phyloP scores from a whole-genome alignment of 2,113 vertebrate species.

The Lanius ludovicianus region DNA sequence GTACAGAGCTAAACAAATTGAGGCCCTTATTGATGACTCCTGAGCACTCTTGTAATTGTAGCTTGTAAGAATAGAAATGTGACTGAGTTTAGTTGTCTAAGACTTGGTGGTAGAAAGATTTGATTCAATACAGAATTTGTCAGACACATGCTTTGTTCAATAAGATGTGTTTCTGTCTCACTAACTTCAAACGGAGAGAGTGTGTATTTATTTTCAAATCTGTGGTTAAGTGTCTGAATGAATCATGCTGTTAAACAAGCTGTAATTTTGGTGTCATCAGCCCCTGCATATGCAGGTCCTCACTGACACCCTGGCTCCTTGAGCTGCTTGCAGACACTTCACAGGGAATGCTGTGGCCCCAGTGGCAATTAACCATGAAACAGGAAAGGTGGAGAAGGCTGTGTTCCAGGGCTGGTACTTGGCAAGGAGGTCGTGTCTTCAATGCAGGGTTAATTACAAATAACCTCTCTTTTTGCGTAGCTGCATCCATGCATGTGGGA shows the following conservation, averaged over 20 bases:
- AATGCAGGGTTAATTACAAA: background rate
- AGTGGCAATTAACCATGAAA: background rate
- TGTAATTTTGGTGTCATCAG: background rate
- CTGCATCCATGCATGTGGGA: background rate
- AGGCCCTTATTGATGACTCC: background rate
- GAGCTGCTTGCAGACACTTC: background rate
- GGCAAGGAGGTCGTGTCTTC: background rate
- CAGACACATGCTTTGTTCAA: background rate
- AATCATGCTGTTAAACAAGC: background rate
- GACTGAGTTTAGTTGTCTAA: background rate
- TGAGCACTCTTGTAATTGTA: background rate
- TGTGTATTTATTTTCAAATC: background rate
- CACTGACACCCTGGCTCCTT: background rate
- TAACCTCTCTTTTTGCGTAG: background rate
- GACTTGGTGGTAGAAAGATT: background rate
- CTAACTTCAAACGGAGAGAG: background rate
- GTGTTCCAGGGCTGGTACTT: background rate
- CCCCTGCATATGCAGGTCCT: background rate
- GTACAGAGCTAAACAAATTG: background rate
- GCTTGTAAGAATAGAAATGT: background rate
- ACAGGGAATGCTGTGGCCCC: fast-evolving
- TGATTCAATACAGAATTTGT: background rate
- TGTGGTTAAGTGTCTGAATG: background rate
- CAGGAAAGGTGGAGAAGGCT: background rate
- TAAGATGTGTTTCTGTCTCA: background rate